Base-by-base conservation (phyloP, 2,113 vertebrate species). In the Sigmodon hispidus region DNA sequence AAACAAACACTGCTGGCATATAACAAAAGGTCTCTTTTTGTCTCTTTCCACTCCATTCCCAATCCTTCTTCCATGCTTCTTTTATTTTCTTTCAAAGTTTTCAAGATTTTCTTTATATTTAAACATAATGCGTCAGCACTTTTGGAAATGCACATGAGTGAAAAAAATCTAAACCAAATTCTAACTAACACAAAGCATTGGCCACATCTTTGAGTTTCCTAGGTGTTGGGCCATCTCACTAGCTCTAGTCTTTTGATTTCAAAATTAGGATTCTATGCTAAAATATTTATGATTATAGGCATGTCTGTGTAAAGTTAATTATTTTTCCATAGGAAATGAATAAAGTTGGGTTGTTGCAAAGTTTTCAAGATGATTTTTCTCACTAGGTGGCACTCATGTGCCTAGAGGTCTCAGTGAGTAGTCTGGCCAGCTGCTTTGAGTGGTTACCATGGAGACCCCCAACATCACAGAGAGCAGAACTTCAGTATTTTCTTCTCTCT, bases 371-470 rank as follows among this genome's bases (percentile, higher is more conserved):
- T 34, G 34, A 50, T 24, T 79, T 93, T 95, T n/a, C 61, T 96
- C 97, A 65, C 96, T 96, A 97, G 97, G 93, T 97, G 97, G 96
- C 95, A 86, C 96, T 94, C 43, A 1, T 61, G 93, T 50, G 85
- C 88, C 95, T 94, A 67, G 73, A 96, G 93, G 95, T 45, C 70
- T 5, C 0, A 50, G 34, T 24, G 52, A 26, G 76, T 12, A 13
- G 31, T n/a, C 17, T 0, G 2, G 45, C 61, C 12, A 31, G 40
- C n/a, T 29, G 17, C 59, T 63, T 77, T 55, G 86, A 87, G 26
- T 45, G 43, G 96, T 95, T 95, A 50, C 96, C 50, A 87, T 87
- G 67, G 86, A 87, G 67, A 87, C 50, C 13, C 84, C 57, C 43
- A 59, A 12, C 26, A 6, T 26, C 73, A 87, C 55, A 43, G 34